Percentiles rank a stretch among this genome's conserved stretches.
Conservation (phyloP, 2,888 invertebrate species). For the Rhimphoctona megacephalus region DNA sequence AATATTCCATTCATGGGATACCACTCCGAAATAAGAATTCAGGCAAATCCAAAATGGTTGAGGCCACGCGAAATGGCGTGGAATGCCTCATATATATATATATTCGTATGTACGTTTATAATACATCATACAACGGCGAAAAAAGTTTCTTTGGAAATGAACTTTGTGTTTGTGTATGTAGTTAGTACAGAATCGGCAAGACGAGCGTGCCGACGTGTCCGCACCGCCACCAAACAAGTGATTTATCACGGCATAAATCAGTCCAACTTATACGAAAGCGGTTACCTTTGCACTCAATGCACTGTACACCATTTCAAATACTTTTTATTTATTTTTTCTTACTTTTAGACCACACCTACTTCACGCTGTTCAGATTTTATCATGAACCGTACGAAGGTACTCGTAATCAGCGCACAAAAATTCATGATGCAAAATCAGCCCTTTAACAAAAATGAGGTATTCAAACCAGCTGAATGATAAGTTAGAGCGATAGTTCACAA, state of each 20-base stretch:
- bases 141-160: constrained; percentile 29
- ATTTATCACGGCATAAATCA: constrained; percentile 75
- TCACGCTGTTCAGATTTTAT: constrained; percentile 43
- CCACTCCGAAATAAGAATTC: background rate
- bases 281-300: constrained; percentile 59
- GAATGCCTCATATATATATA: background rate
- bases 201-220: constrained; percentile 68
- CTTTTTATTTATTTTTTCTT: background rate
- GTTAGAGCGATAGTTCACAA: constrained; percentile 47
- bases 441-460: constrained; percentile 20
- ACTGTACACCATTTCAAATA: background rate
- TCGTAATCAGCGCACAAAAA: constrained; percentile 25
- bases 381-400: background rate
- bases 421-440: constrained; percentile 30
- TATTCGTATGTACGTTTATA: background rate
- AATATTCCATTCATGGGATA: background rate
- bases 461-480: constrained; percentile 49
- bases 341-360: constrained; percentile 48
- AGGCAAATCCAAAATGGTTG: background rate
- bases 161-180: constrained; percentile 54
- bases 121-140: constrained; percentile 4
- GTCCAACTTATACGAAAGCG: constrained; percentile 64
- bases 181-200: constrained; percentile 65
- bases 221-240: constrained; percentile 70
- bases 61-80: background rate